phyloP scores from a whole-genome alignment of 1,140 invertebrate genomes.

The Marisa cornuarietis region DNA sequence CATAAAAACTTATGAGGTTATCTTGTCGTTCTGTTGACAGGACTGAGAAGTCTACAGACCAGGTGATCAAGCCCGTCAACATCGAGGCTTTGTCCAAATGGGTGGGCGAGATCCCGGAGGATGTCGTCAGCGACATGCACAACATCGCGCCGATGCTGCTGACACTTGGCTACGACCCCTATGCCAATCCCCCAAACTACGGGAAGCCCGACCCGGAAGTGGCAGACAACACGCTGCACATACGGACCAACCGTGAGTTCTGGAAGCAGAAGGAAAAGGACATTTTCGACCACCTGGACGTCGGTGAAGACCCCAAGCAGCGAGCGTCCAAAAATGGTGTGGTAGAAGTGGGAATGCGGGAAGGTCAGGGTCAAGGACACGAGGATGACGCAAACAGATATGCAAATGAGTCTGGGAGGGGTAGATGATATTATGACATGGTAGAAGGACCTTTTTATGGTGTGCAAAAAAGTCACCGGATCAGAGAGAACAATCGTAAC shows the following conservation, averaged over 20 bases:
- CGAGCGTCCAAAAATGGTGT: background rate
- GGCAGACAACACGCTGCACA: conserved; percentile 79
- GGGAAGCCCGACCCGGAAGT: conserved; percentile 86
- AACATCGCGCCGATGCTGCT: conserved; percentile 92
- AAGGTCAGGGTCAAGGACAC: background rate
- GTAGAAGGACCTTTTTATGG: background rate
- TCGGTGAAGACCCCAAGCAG: background rate
- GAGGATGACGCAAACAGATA: too few relatives aligned
- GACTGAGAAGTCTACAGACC: conserved; percentile 96
- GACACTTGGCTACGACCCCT: conserved; percentile 90
- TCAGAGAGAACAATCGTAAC: too few relatives aligned
- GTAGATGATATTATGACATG: background rate
- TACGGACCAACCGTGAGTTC: conserved; percentile 66
- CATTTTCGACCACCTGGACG: conserved; percentile 34
- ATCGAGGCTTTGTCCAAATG: conserved; percentile 95
- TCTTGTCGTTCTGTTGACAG: conserved; percentile 71
- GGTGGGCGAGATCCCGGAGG: conserved; percentile 91
- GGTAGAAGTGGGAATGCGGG: too few relatives aligned
- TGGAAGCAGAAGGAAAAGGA: conserved; percentile 62
- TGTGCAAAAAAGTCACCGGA: too few relatives aligned
- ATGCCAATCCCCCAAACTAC: conserved; percentile 92
- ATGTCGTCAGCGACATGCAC: conserved; percentile 90
- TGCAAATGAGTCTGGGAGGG: too few relatives aligned
- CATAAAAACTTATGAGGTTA: too few relatives aligned
- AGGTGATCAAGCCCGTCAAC: conserved; percentile 98